Evolutionary conservation across 2,888 invertebrate species (phyloP).

Genomic region (Notodonta dromedarius): DNA sequence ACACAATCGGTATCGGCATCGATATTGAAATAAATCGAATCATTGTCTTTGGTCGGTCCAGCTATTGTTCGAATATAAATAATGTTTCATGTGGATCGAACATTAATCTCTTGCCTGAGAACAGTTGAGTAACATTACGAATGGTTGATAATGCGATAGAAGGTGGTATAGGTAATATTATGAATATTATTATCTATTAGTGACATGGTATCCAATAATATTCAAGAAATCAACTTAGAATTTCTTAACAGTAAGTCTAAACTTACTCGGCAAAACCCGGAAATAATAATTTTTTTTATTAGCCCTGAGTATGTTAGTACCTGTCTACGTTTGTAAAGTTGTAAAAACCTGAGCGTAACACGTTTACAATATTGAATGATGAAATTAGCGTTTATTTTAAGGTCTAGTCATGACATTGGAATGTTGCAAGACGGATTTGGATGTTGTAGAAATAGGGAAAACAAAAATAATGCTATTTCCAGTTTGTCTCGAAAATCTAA

Average conservation of each 20-base stretch:
- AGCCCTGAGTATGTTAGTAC: too few relatives aligned
- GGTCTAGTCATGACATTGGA: neutral
- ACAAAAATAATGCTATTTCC: neutral
- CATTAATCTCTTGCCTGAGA: slow-evolving; percentile 2
- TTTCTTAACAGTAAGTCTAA: too few relatives aligned
- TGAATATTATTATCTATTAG: too few relatives aligned
- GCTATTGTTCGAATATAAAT: slow-evolving; percentile 4
- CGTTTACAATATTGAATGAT: neutral
- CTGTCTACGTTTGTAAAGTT: too few relatives aligned
- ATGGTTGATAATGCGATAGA: neutral
- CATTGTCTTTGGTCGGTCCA: slow-evolving; percentile 35
- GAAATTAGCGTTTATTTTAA: neutral
- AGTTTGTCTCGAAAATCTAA: neutral
- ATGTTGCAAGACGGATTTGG: slow-evolving; percentile 1
- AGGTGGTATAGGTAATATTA: neutral
- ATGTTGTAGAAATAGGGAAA: neutral
- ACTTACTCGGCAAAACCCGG: too few relatives aligned
- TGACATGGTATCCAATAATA: too few relatives aligned
- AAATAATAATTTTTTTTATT: too few relatives aligned
- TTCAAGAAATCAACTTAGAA: too few relatives aligned
- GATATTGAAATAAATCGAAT: slow-evolving; percentile 46
- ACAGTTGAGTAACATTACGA: neutral
- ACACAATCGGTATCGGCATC: slow-evolving; percentile 30
- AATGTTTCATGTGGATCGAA: slow-evolving; percentile 1
- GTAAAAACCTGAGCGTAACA: too few relatives aligned